phyloP scores from a whole-genome alignment of 2,113 vertebrate genomes.

The Nesoenas mayeri region DNA sequence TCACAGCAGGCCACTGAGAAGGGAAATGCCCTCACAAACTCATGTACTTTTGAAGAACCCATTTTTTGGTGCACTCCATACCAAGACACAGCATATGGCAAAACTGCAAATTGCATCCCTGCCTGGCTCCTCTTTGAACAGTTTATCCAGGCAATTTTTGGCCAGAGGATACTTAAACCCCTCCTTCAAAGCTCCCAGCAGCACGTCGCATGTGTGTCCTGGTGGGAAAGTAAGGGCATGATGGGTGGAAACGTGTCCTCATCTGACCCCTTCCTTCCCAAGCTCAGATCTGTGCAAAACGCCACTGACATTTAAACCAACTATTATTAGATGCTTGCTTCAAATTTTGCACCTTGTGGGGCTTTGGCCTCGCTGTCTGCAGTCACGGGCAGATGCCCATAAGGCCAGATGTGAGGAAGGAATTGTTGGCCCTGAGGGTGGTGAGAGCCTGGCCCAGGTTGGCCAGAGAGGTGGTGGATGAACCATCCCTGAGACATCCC shows the following conservation, averaged over 20 bases:
- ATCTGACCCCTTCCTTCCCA: not conserved
- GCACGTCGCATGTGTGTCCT: rapidly evolving
- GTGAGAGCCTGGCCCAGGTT: too few species aligned
- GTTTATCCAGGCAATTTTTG: not conserved
- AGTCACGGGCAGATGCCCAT: not conserved
- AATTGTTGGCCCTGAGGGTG: too few species aligned
- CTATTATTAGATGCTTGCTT: not conserved
- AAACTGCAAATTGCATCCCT: rapidly evolving
- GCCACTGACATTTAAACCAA: not conserved
- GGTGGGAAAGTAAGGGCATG: rapidly evolving
- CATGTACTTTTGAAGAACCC: rapidly evolving
- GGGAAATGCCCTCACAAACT: not conserved
- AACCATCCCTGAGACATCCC: too few species aligned
- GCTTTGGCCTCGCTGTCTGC: rapidly evolving
- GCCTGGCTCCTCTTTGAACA: not conserved
- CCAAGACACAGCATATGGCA: rapidly evolving
- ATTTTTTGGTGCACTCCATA: rapidly evolving
- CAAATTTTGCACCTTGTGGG: rapidly evolving
- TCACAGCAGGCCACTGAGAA: not conserved
- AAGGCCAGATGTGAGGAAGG: too few species aligned
- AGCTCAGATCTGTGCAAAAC: not conserved
- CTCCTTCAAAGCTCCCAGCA: not conserved
- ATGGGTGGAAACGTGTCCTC: rapidly evolving
- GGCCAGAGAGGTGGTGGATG: too few species aligned
- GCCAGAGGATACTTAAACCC: too few species aligned